These are phyloP conservation scores for Drosophila kanekoi DNA, from an alignment of 2,888 invertebrate species.

Conservation along the genomic window DNA sequence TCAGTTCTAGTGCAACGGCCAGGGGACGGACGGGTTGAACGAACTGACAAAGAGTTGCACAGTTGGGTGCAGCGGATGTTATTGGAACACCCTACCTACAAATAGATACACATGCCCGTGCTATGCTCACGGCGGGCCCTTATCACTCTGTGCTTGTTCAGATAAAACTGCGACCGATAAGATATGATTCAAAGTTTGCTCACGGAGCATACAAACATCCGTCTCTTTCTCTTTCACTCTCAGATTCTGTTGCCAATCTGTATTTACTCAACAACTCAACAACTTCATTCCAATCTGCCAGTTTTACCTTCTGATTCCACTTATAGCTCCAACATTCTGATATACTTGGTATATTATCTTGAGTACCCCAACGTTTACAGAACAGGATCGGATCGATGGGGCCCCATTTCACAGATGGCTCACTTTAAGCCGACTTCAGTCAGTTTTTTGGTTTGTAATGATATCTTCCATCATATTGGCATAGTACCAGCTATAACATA, in stretches of 20 bases:
- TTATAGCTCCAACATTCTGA: slow-evolving; percentile 31
- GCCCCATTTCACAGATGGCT: no score
- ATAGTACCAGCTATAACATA: no score
- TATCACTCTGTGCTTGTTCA: slow-evolving; percentile 35
- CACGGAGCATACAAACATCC: slow-evolving; percentile 2
- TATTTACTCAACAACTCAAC: slow-evolving; percentile 27
- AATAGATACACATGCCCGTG: slow-evolving; percentile 10
- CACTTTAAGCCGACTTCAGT: no score
- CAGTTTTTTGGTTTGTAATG: no score
- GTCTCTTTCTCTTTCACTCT: not conserved
- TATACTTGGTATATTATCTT: not conserved
- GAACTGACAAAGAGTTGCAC: slow-evolving; percentile 41
- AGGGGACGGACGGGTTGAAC: slow-evolving; percentile 39
- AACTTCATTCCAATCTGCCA: not conserved
- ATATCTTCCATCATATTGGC: no score
- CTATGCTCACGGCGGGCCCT: slow-evolving; percentile 14
- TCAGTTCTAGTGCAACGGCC: slow-evolving; percentile 7
- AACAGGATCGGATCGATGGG: no score
- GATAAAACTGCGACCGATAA: slow-evolving; percentile 48
- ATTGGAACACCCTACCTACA: slow-evolving; percentile 11
- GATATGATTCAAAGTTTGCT: slow-evolving; percentile 42
- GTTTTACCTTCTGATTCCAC: slow-evolving; percentile 38
- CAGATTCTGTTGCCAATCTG: slow-evolving; percentile 24
- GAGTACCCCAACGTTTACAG: not conserved
- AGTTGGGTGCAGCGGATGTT: slow-evolving; percentile 50